Evolutionary conservation across 2,888 invertebrate genomes (phyloP), one percentile per base, ranked within the genome.

Genomic region (Scaptomyza reducta): DNA sequence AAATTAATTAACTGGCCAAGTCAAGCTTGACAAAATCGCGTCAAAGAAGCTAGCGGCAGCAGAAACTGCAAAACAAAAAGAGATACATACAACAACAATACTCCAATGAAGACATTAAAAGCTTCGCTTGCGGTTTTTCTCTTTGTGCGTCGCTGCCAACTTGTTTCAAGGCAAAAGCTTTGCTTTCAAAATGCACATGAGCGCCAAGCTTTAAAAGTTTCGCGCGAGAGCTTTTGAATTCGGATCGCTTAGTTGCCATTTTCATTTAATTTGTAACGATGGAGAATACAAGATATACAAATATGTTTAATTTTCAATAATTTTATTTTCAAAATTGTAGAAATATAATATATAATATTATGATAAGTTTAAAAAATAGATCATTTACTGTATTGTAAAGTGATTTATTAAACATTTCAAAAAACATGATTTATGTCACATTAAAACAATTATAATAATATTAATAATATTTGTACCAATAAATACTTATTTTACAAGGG

Each of bases 1-100:
- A 81, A 76, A 82, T 82, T 87, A 87, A 87, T 84, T 84, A 87
- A 69, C 74, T 70, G 69, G 74, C 81, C 87, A 87, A 84, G 68
- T 84, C 82, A 67, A 79, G 87, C 83, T 81, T 84, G 67, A 65
- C 84, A 76, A 71, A 61, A 45, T 50, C 55, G 45, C 45, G 25
- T 62, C 58, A 55, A 58, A 66, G 54, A 60, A 64, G 59, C 58
- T 55, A 53, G 44, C 64, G 47, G 44, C 58, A 47, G 38, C 59
- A 60, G 27, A 22, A 53, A 46, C 31, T 6, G 10, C 16, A 35
- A 42, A 38, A 38, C 33, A 38, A 38, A 38, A 14, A 57, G 58
- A 65, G 58, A 53, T 68, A 47, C 55, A 71, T 38, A 55, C 51
- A 70, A 46, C 58, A 54, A 63, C 55, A 69, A 49, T 58, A 60